phyloP scores from a whole-genome alignment of 2,888 invertebrate genomes.

The Scaptomyza tumidula region DNA sequence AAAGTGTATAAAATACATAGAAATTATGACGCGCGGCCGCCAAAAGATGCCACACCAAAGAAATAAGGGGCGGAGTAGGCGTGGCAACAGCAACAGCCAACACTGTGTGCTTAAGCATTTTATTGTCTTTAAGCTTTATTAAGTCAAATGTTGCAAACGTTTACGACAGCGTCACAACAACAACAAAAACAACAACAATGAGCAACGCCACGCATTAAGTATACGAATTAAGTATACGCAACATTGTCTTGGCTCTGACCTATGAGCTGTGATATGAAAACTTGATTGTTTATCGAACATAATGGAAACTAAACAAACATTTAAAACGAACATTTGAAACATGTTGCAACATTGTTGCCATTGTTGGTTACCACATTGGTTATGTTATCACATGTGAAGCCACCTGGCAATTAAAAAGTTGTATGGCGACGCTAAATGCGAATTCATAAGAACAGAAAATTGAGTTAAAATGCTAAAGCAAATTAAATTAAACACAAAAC shows the following conservation, averaged over 20 bases:
- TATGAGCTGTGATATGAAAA: too few species aligned
- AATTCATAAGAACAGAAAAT: constrained; percentile 50
- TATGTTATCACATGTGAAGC: constrained; percentile 29
- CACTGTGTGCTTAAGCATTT: constrained; percentile 74
- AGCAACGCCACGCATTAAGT: constrained; percentile 46
- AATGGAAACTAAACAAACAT: too few species aligned
- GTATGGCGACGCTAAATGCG: constrained; percentile 52
- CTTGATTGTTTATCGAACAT: too few species aligned
- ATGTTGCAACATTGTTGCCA: too few species aligned
- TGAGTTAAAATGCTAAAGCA: constrained; percentile 60
- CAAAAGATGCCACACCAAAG: constrained; percentile 40
- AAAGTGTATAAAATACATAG: constrained; percentile 77
- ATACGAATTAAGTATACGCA: constrained; percentile 43
- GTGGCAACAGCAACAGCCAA: constrained; percentile 17
- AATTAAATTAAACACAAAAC: constrained; percentile 70
- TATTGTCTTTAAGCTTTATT: constrained; percentile 78
- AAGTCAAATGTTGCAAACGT: constrained; percentile 74
- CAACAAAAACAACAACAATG: constrained; percentile 1
- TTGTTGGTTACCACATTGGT: too few species aligned
- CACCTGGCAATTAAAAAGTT: constrained; percentile 72
- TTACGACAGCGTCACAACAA: constrained; percentile 45
- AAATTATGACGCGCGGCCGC: constrained; percentile 74
- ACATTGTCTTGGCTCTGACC: constrained; percentile 2
- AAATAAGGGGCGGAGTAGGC: background rate
- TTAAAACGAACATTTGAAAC: too few species aligned